A percentile compares a stretch with the other conserved stretches of the same genome.
Evolutionary conservation across 2,113 vertebrate genomes (phyloP).

Genomic region (Leucoraja erinaceus): DNA sequence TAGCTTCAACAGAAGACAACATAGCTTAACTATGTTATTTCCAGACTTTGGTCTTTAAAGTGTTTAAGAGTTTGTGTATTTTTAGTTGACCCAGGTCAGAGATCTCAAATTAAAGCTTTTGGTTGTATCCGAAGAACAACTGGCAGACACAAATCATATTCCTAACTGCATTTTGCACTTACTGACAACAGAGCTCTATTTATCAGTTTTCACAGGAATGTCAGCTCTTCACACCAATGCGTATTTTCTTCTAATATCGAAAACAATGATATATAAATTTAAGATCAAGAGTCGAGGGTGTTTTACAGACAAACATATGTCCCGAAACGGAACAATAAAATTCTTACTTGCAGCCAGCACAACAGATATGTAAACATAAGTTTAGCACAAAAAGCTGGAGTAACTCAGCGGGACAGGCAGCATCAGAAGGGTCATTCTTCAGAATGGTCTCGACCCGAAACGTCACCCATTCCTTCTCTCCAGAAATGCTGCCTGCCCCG

Average conservation of each 20-base stretch:
- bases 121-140: not conserved
- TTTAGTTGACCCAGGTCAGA: not conserved
- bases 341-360: too few species aligned
- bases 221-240: not conserved
- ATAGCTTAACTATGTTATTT: not conserved
- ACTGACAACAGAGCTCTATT: not conserved
- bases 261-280: not conserved
- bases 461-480: too few species aligned
- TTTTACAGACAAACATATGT: too few species aligned
- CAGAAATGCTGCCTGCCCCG: too few species aligned
- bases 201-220: not conserved
- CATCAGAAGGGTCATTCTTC: too few species aligned
- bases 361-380: too few species aligned
- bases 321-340: too few species aligned
- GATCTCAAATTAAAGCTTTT: conserved; percentile 8
- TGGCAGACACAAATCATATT: not conserved
- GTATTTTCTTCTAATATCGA: not conserved
- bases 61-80: conserved; percentile 3
- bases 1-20: not conserved
- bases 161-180: not conserved
- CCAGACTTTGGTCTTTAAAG: not conserved
- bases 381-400: too few species aligned
- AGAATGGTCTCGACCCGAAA: too few species aligned
- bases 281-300: too few species aligned
- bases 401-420: too few species aligned